phyloP scores from a whole-genome alignment of 2,113 vertebrate species.

The Fregata magnificens region DNA sequence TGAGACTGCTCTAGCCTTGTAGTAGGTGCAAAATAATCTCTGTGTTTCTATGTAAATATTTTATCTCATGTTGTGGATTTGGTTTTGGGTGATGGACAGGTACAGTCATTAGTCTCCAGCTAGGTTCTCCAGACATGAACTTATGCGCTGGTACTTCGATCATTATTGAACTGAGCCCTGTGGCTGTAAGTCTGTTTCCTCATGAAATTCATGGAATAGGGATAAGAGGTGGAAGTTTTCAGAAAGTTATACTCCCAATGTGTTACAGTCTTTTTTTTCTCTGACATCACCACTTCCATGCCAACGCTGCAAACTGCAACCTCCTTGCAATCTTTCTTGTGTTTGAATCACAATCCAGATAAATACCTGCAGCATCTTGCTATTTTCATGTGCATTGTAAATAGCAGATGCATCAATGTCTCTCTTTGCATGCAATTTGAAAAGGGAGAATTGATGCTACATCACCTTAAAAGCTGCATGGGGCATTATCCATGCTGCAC shows the following conservation, averaged over 20 bases:
- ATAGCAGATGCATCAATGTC: background rate
- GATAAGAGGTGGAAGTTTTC: background rate
- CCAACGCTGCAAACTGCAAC: background rate
- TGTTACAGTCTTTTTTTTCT: background rate
- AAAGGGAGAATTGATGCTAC: conserved; percentile 3
- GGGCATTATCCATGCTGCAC: background rate
- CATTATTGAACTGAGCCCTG: background rate
- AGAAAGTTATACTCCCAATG: background rate
- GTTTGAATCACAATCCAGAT: background rate
- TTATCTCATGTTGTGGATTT: background rate
- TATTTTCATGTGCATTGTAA: background rate
- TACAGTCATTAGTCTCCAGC: background rate
- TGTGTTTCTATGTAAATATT: background rate
- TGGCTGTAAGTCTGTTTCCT: background rate
- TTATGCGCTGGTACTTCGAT: background rate
- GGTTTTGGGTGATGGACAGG: background rate
- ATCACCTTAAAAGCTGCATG: background rate
- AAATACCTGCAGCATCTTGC: background rate
- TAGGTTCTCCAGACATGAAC: background rate
- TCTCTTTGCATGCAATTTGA: background rate
- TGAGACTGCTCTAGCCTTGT: background rate
- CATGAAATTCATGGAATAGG: background rate
- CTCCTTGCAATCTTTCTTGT: background rate
- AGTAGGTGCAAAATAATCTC: background rate
- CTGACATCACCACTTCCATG: background rate